Conservation (phyloP, 1,140 invertebrate genomes). For the Sitobion miscanthi region DNA sequence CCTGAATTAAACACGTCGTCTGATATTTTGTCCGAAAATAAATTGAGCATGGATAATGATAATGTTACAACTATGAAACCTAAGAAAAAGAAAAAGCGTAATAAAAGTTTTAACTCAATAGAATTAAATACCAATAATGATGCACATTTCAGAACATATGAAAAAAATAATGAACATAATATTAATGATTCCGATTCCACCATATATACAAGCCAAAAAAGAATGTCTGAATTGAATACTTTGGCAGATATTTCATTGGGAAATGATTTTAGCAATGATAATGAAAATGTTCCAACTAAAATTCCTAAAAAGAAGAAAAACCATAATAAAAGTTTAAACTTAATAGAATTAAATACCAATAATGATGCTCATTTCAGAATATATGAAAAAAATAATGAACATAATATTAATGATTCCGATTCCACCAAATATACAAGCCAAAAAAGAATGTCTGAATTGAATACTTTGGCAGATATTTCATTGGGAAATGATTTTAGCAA, state of each 20-base stretch:
- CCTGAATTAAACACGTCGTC: background rate
- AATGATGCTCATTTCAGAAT: background rate
- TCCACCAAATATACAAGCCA: too few relatives aligned
- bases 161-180: too few relatives aligned
- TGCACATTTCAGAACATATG: background rate
- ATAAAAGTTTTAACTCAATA: background rate
- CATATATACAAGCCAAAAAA: too few relatives aligned
- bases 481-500: background rate
- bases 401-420: background rate
- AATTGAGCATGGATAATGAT: background rate
- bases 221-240: background rate
- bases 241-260: background rate
- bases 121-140: background rate
- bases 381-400: background rate
- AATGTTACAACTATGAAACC: background rate
- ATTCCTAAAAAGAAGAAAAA: background rate
- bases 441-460: background rate
- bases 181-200: background rate
- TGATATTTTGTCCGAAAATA: background rate
- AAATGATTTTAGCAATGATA: background rate
- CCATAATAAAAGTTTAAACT: background rate
- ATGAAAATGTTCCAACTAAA: background rate
- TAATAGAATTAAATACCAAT: background rate
- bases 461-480: background rate
- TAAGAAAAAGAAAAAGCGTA: background rate